phyloP scores from a whole-genome alignment of 1,140 invertebrate species.

The Formica selysi region DNA sequence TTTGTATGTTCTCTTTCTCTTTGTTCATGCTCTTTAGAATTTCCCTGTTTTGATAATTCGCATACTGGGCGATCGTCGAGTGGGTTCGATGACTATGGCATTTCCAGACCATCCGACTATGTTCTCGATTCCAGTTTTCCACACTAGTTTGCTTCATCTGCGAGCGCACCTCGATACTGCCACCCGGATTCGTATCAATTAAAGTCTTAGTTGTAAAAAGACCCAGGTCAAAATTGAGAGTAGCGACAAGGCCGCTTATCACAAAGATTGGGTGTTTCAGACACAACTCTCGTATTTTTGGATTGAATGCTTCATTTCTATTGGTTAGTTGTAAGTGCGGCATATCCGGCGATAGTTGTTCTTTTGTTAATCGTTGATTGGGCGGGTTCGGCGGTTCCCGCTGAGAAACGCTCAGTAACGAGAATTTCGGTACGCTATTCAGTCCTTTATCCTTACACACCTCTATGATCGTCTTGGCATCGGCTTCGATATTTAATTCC shows the following conservation, averaged over 20 bases:
- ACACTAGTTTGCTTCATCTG: slow-evolving; percentile 97
- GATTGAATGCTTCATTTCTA: slow-evolving; percentile 98
- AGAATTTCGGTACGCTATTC: slow-evolving; percentile 87
- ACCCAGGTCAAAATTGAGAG: slow-evolving; percentile 98
- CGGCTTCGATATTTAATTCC: slow-evolving; percentile 91
- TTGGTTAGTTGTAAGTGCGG: slow-evolving; percentile 97
- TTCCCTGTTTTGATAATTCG: slow-evolving; percentile 98
- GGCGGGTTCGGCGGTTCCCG: slow-evolving; percentile 91
- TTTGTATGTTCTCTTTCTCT: slow-evolving; percentile 91
- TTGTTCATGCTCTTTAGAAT: slow-evolving; percentile 97
- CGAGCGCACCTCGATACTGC: slow-evolving; percentile 97
- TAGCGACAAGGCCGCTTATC: slow-evolving; percentile 96
- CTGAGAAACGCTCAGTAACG: slow-evolving; percentile 87
- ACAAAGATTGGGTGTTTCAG: slow-evolving; percentile 98
- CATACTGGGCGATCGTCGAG: slow-evolving; percentile 98
- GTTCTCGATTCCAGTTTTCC: slow-evolving; percentile 96
- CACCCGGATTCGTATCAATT: slow-evolving; percentile 99
- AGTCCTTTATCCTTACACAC: slow-evolving; percentile 87
- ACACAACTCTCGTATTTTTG: slow-evolving; percentile 98
- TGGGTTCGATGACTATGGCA: slow-evolving; percentile 97
- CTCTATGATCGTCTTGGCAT: slow-evolving; percentile 89
- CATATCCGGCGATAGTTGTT: slow-evolving; percentile 96
- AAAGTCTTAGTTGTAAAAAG: slow-evolving; percentile 99
- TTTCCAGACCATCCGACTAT: slow-evolving; percentile 95
- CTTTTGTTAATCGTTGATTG: slow-evolving; percentile 91